A percentile compares a stretch with the other conserved stretches of the same genome.
These are phyloP conservation scores for Bactericera cockerelli DNA, from an alignment of 1,140 invertebrate genomes.

Conservation along the genomic window DNA sequence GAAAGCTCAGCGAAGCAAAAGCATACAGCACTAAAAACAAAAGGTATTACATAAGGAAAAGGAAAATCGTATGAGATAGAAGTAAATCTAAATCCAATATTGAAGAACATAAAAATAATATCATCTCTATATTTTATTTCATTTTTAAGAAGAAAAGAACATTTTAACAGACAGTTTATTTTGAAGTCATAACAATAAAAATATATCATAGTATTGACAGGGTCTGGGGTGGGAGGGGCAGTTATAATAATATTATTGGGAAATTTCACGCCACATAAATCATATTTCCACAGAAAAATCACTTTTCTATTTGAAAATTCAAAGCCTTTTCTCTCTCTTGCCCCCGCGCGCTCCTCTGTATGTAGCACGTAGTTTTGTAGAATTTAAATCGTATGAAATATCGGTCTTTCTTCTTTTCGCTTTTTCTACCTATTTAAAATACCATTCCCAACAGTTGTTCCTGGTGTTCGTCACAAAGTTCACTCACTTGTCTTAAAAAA, in stretches of 20 bases:
- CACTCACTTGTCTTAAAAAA: background rate
- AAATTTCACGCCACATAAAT: conserved; percentile 8
- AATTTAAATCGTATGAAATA: conserved; percentile 9
- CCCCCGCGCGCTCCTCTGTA: background rate
- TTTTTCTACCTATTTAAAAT: too few relatives aligned
- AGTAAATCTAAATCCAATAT: conserved; percentile 1
- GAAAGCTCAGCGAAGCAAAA: too few relatives aligned
- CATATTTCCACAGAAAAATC: conserved; percentile 4
- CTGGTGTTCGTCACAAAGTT: background rate
- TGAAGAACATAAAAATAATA: conserved; percentile 6
- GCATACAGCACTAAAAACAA: too few relatives aligned
- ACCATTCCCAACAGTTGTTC: background rate
- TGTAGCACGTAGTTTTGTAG: background rate
- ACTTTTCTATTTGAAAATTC: conserved; percentile 9
- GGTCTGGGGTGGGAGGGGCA: background rate
- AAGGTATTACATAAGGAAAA: too few relatives aligned
- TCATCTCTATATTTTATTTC: background rate
- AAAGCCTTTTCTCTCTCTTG: conserved; percentile 3
- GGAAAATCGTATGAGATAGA: too few relatives aligned
- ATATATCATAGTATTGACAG: background rate
- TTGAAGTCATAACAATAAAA: conserved; percentile 4
- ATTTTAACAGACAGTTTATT: conserved; percentile 7
- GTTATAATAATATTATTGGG: conserved; percentile 4
- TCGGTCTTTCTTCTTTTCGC: background rate
- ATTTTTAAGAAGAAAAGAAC: background rate